Evolutionary conservation across 2,113 vertebrate genomes (phyloP).

Genomic region (Vulpes ferrilata): DNA sequence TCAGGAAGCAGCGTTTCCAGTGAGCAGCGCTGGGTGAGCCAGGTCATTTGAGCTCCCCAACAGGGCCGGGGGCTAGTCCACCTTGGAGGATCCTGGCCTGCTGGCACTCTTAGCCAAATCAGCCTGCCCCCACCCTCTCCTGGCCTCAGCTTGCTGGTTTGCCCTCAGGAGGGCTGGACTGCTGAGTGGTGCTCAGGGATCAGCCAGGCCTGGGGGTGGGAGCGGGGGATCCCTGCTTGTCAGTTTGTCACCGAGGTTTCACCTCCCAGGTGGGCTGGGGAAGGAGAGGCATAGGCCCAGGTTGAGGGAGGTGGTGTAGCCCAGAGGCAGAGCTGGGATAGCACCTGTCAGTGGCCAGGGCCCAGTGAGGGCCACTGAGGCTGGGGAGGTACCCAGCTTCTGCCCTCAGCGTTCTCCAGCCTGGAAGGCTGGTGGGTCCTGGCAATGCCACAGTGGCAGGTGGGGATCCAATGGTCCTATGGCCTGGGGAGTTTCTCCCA

Average conservation of each 20-base stretch:
- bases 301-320: rapidly evolving
- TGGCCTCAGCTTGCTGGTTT: neutral
- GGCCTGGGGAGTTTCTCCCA: neutral
- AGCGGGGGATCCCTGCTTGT: rapidly evolving
- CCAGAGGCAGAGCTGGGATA: neutral
- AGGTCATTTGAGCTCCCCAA: too few relatives aligned
- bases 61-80: rapidly evolving
- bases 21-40: rapidly evolving
- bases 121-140: rapidly evolving
- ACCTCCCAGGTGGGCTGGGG: rapidly evolving
- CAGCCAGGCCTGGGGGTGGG: rapidly evolving
- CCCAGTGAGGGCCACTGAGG: rapidly evolving
- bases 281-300: neutral
- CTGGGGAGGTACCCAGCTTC: rapidly evolving
- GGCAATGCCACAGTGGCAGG: neutral
- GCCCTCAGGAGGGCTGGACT: neutral
- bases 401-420: too few relatives aligned
- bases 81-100: neutral
- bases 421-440: neutral
- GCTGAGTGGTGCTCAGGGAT: neutral
- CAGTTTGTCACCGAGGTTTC: rapidly evolving
- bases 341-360: neutral
- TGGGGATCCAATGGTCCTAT: neutral
- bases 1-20: too few relatives aligned
- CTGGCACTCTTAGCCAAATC: neutral